Percentiles rank a stretch among this genome's conserved stretches.
Conservation (phyloP, 2,888 invertebrate genomes). For the Tryphoninae sp. region DNA sequence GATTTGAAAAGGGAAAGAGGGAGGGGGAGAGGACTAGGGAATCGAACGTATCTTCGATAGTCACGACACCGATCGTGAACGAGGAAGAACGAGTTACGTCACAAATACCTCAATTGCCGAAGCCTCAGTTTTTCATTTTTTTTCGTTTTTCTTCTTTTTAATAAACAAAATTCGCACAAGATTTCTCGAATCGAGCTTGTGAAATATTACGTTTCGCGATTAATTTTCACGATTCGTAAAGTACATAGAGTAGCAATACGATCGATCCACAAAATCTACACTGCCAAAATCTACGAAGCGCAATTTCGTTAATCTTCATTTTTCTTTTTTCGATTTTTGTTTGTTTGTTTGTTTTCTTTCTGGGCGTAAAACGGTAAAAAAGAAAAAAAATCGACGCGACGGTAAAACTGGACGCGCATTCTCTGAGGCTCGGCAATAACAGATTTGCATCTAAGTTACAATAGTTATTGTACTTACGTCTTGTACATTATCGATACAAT, state of each 20-base stretch:
- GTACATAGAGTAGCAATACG: constrained; percentile 30
- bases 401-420: constrained; percentile 52
- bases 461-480: constrained; percentile 81
- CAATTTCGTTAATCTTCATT: neutral
- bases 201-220: neutral
- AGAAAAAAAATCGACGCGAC: constrained; percentile 33
- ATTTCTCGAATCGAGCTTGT: neutral
- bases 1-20: constrained; percentile 44
- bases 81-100: constrained; percentile 74
- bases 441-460: constrained; percentile 80
- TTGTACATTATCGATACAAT: constrained; percentile 75
- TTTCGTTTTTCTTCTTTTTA: constrained; percentile 17
- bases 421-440: constrained; percentile 76
- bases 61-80: constrained; percentile 71
- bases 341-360: neutral
- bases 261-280: constrained; percentile 49
- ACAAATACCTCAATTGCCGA: constrained; percentile 80
- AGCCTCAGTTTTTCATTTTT: constrained; percentile 73
- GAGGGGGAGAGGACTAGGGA: constrained; percentile 35
- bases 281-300: constrained; percentile 52
- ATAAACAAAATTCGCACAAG: neutral
- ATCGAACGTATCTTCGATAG: constrained; percentile 71
- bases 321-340: neutral
- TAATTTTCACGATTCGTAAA: constrained; percentile 19
- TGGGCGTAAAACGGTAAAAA: constrained; percentile 22